Evolutionary conservation across 2,797 vertebrate genomes (phyloP), one percentile per base, ranked within the genome.

Genomic region (Thalassophryne amazonica): DNA sequence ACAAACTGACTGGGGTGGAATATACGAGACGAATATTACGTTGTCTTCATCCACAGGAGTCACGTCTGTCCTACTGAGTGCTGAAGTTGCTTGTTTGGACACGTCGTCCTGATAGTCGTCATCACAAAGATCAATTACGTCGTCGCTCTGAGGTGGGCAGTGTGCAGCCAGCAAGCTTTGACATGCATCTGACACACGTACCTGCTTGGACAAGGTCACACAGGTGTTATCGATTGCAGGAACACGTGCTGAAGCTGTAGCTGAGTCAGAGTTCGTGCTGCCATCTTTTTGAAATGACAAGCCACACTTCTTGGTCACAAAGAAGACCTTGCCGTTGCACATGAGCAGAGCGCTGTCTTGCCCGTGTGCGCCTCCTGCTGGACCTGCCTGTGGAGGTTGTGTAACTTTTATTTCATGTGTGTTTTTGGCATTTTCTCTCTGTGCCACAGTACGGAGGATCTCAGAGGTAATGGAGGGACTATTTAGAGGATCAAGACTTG

Each of bases 11-110:
- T 72, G 84, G 21, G 89, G 88, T 38, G 87, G 88, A 54, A 79
- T 80, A 41, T 89, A 91, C 0, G 89, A 90, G 10, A 89, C 88
- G 72, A 91, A 91, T 53, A 90, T 86, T 1, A 91, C 90, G 13
- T 86, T 88, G 38, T 91, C 89, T 50, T 90, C 88, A 11, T 89
- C 69, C 12, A 15, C 25, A 17, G 7, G 49, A 37, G 25, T 13
- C 12, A 9, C 8, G 1, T 28, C 12, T 2, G 55, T 6, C 37
- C 13, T 15, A 4, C 21, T 13, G 11, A 14, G 7, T 19, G 17
- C 14, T 22, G 47, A 11, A 12, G 42, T 17, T 36, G 32, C 53
- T 23, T 10, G 53, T 16, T 17, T 39, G 15, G 25, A 12, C 0
- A 7, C 21, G 5, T 50, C 65, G 2, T 60, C 63, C 5, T 28